Percentiles rank a stretch among this genome's conserved stretches.
Evolutionary conservation across 2,113 vertebrate genomes (phyloP).

Genomic region (Esox niger): DNA sequence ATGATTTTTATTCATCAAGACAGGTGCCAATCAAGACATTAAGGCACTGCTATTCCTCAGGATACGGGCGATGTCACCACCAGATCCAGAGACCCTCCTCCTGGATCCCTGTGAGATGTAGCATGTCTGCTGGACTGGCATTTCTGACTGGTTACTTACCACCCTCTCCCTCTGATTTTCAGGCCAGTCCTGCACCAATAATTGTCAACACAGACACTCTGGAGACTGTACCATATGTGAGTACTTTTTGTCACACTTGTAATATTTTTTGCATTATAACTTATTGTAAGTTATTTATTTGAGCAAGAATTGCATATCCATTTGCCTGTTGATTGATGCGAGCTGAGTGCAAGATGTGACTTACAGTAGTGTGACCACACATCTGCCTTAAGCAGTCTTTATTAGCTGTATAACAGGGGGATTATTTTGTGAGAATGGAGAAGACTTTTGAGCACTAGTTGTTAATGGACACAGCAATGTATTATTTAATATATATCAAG

Average conservation of each 20-base stretch:
- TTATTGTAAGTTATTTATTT: background rate
- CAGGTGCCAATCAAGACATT: background rate
- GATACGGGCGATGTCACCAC: background rate
- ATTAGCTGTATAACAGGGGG: no score
- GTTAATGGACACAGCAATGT: background rate
- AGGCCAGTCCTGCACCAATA: slow-evolving; percentile 95
- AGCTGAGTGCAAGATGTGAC: no score
- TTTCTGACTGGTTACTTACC: background rate
- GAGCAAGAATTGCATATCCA: background rate
- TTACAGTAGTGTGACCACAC: no score
- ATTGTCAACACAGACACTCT: slow-evolving; percentile 97
- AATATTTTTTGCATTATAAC: no score
- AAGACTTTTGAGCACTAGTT: background rate
- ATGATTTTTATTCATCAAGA: background rate
- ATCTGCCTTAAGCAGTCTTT: no score
- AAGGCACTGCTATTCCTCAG: background rate
- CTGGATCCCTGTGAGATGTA: background rate
- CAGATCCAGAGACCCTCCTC: background rate
- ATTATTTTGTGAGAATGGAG: background rate
- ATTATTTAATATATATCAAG: background rate
- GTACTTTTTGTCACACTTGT: no score
- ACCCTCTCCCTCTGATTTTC: slow-evolving; percentile 39
- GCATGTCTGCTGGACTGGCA: background rate
- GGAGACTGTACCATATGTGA: slow-evolving; percentile 95
- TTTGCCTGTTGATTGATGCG: background rate